Conservation (phyloP, 1,140 invertebrate genomes). For the Drosophila subobscura region DNA sequence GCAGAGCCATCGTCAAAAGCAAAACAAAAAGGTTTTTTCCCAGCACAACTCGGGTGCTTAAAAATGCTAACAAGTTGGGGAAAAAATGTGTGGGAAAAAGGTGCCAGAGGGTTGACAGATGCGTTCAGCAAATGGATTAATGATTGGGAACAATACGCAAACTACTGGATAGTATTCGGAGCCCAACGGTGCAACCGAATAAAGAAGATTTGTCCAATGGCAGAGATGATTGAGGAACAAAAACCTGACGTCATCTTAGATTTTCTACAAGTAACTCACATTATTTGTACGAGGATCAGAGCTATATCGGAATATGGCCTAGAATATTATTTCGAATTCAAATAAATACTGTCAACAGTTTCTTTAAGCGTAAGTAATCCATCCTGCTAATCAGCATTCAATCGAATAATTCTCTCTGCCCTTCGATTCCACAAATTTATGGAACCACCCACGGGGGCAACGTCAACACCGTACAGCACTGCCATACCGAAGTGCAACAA, state of each 20-base stretch:
- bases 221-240: no score
- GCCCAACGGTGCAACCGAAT: no score
- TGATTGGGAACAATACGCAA: no score
- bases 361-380: neutral
- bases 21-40: conserved; percentile 69
- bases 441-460: conserved; percentile 33
- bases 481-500: conserved; percentile 57
- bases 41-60: conserved; percentile 46
- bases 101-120: conserved; percentile 3
- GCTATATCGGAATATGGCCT: no score
- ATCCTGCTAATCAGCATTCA: conserved; percentile 1
- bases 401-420: conserved; percentile 17
- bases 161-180: no score
- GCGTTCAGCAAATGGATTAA: neutral
- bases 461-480: conserved; percentile 14
- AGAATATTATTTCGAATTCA: no score
- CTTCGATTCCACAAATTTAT: conserved; percentile 33
- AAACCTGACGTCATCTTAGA: no score
- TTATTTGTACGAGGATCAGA: no score
- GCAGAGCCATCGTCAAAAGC: conserved; percentile 67
- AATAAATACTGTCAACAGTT: no score
- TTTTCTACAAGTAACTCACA: no score
- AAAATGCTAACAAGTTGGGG: conserved; percentile 55
- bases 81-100: conserved; percentile 34
- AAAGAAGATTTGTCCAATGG: no score